Percentiles rank a stretch among this genome's conserved stretches.
phyloP scores from a whole-genome alignment of 1,140 invertebrate genomes.

The Brachionus plicatilis region DNA sequence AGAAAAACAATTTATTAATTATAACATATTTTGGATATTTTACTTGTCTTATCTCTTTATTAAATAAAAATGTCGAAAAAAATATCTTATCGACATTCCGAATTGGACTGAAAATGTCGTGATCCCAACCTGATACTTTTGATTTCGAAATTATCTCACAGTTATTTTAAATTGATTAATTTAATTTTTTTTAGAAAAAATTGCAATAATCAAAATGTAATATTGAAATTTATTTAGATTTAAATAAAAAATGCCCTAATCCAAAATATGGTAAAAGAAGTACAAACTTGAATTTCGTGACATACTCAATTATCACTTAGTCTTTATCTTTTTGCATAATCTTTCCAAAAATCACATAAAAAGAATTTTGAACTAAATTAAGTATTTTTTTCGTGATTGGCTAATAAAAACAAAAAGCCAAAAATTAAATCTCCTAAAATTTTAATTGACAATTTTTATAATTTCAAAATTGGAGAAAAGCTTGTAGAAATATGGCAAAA shows the following conservation, averaged over 20 bases:
- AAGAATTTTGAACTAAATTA: background rate
- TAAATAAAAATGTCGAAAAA: too few relatives aligned
- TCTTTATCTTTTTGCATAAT: background rate
- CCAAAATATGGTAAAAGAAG: background rate
- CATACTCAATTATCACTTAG: background rate
- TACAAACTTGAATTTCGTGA: background rate
- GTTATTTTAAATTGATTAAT: background rate
- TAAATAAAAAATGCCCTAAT: background rate
- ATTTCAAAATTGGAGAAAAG: background rate
- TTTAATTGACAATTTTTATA: constrained; percentile 23
- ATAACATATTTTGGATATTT: background rate
- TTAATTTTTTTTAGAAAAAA: too few relatives aligned
- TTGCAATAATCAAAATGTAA: background rate
- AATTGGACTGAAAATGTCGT: background rate
- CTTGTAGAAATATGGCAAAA: background rate
- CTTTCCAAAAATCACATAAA: background rate
- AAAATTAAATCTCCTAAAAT: background rate
- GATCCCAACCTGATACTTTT: background rate
- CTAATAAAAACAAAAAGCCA: background rate
- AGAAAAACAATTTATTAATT: background rate
- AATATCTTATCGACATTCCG: too few relatives aligned
- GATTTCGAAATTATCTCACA: background rate
- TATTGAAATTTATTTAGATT: background rate
- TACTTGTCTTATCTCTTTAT: background rate
- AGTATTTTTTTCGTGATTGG: background rate